These are phyloP conservation scores for Hemitrygon akajei DNA, from an alignment of 2,797 vertebrate genomes.

Conservation along the genomic window DNA sequence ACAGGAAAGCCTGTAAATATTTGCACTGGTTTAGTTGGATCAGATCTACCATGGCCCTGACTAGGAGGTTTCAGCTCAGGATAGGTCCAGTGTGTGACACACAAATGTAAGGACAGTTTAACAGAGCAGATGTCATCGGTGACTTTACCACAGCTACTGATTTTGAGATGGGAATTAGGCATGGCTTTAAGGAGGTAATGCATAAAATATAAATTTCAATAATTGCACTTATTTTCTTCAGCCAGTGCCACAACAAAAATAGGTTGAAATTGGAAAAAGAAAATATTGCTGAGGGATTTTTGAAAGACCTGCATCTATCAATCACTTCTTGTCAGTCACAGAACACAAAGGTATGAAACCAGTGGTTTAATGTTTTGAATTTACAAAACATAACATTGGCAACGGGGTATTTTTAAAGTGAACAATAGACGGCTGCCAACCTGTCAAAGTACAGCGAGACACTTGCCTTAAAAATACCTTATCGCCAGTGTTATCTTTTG, in stretches of 20 bases:
- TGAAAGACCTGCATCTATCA: background rate
- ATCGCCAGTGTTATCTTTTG: no score
- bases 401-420: no score
- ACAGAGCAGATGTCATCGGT: background rate
- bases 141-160: background rate
- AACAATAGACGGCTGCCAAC: no score
- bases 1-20: background rate
- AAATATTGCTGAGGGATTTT: background rate
- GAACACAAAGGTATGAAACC: background rate
- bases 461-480: no score
- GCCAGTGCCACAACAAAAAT: background rate
- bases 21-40: background rate
- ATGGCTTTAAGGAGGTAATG: background rate
- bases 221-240: background rate
- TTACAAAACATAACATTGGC: no score
- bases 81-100: background rate
- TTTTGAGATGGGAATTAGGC: background rate
- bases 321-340: background rate
- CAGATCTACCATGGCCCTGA: background rate
- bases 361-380: no score
- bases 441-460: no score
- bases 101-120: background rate
- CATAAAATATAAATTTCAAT: background rate
- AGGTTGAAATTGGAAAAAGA: background rate
- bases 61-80: background rate